These are phyloP conservation scores for Leptosomus discolor DNA, from an alignment of 2,113 vertebrate species.

Conservation along the genomic window DNA sequence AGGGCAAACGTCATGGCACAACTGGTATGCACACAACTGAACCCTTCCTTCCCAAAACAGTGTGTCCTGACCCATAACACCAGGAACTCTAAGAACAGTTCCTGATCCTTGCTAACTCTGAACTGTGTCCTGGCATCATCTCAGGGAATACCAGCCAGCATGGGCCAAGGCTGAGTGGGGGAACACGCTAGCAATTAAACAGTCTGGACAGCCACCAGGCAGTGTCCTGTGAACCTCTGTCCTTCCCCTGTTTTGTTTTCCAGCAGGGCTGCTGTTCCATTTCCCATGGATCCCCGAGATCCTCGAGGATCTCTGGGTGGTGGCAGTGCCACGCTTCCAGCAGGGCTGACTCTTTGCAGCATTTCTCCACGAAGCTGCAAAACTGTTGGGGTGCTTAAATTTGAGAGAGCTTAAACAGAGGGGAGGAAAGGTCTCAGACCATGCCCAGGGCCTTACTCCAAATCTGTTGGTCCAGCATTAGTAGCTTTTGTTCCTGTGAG, in stretches of 20 bases:
- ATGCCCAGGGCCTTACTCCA: background rate
- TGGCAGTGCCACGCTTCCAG: background rate
- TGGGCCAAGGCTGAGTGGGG: background rate
- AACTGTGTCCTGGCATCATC: background rate
- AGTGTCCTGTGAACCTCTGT: too few species aligned
- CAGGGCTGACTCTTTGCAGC: background rate
- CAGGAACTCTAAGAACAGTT: background rate
- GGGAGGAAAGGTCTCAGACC: background rate
- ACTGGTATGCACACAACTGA: background rate
- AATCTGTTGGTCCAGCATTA: background rate
- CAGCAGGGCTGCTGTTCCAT: background rate
- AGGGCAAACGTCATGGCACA: background rate
- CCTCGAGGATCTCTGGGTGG: background rate
- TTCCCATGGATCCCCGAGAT: accelerated
- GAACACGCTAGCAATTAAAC: background rate
- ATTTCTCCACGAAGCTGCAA: background rate
- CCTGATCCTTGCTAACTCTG: background rate
- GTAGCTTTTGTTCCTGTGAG: background rate
- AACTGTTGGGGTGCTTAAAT: background rate
- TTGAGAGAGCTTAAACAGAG: background rate
- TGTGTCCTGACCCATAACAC: background rate
- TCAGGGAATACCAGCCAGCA: background rate
- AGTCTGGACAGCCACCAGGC: background rate
- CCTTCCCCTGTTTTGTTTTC: background rate
- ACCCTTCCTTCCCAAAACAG: background rate